A percentile compares a stretch with the other conserved stretches of the same genome.
Conservation (phyloP, 2,888 invertebrate genomes). For the Philaethria dido region DNA sequence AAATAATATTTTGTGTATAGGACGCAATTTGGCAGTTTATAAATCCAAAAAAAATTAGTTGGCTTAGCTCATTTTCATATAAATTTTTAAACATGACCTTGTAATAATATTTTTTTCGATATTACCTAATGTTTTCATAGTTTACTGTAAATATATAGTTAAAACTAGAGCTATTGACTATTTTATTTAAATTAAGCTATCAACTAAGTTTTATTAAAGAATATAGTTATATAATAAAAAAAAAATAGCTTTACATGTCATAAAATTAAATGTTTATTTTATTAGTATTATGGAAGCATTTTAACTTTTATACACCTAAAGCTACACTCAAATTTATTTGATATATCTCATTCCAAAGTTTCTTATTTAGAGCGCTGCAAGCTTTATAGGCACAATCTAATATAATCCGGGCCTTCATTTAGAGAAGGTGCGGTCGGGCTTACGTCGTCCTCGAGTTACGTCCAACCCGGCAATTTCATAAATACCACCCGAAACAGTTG, state of each 20-base stretch:
- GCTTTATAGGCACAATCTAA: slow-evolving; percentile 55
- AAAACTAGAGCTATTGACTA: no score
- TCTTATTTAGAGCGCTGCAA: slow-evolving; percentile 41
- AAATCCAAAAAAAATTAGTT: no score
- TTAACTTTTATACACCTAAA: slow-evolving; percentile 5
- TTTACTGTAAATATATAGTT: not conserved
- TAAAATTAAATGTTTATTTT: not conserved
- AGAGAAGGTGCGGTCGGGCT: slow-evolving; percentile 63
- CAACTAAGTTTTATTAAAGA: not conserved
- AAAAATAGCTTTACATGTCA: not conserved
- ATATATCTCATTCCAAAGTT: slow-evolving; percentile 35
- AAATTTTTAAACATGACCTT: no score
- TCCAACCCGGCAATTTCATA: slow-evolving; percentile 77
- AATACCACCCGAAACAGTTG: slow-evolving; percentile 69
- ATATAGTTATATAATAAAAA: not conserved
- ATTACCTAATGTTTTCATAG: not conserved
- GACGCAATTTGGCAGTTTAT: not conserved
- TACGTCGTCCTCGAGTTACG: slow-evolving; percentile 63
- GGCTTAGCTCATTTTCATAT: no score
- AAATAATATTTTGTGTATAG: not conserved
- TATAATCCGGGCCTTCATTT: slow-evolving; percentile 66
- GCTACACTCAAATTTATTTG: slow-evolving; percentile 3
- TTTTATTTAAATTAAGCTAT: not conserved
- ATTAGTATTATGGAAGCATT: not conserved
- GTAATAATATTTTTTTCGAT: no score